Base-by-base conservation (phyloP, 2,888 invertebrate genomes). In the Drosophila greeni region DNA sequence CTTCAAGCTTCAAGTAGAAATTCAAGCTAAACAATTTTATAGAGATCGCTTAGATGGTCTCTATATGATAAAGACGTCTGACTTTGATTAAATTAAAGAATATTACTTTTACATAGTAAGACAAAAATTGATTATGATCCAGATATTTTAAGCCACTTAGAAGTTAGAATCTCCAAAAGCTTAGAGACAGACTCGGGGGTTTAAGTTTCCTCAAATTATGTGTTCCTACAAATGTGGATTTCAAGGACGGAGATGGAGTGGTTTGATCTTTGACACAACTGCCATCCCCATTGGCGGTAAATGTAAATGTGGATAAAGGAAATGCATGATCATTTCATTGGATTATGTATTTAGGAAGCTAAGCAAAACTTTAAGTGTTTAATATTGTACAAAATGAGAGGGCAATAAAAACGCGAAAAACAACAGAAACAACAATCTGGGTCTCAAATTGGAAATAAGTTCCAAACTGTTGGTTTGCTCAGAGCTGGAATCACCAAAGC, bases 401-500 rank as follows among this genome's bases (percentile, higher is more conserved):
- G 7, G 7, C 3, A 29, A 29, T 29, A 18, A 29, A 29, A 29
- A 45, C 12, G 8, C 18, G 3, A 29, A 26, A 16, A 16, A 12
- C 12, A 29, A 43, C 2, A 1, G 12, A 29, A 29, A 12, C 1
- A 43, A 12, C 11, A 11, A n/a, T n/a, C 9, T 14, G 4, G 1
- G 4, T 2, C 16, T 16, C 9, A 16, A 16, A 36, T 5, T 12
- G 3, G 5, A 11, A 20, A n/a, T 34, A n/a, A 8, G n/a, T 20
- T 20, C 1, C 39, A 12, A 39, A 20, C 6, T 6, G 3, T 39
- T n/a, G 11, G 3, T 1, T 16, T 7, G 4, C 12, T 43, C 5
- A 16, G 8, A 16, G 4, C 16, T n/a, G 14, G 3, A 37, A 31
- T 66, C 66, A 86, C 82, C 82, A 87, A 9, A 87, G 6, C 8